Percentiles rank a stretch among this genome's conserved stretches.
Evolutionary conservation across 2,797 vertebrate species (phyloP).

Genomic region (Tenualosa thibaudeaui): DNA sequence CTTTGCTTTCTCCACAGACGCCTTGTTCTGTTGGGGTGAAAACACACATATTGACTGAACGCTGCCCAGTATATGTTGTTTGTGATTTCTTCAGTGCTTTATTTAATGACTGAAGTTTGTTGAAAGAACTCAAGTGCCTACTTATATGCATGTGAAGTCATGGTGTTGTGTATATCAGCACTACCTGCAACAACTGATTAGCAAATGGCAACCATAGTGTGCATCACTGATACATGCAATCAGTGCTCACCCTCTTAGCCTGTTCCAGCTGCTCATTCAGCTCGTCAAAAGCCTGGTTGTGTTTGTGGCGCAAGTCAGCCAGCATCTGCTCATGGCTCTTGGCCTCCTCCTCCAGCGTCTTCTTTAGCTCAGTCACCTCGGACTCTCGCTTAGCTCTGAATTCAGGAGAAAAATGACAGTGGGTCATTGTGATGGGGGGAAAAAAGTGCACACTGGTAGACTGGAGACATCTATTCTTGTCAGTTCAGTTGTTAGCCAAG

Average conservation of each 20-base stretch:
- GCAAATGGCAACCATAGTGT: not conserved
- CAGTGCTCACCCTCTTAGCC: slow-evolving; percentile 81
- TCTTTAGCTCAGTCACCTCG: slow-evolving; percentile 90
- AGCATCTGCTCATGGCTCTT: slow-evolving; percentile 87
- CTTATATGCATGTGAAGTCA: too few relatives aligned
- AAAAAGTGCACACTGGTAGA: too few relatives aligned
- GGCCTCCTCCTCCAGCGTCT: slow-evolving; percentile 88
- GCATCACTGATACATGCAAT: not conserved
- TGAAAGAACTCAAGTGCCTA: too few relatives aligned
- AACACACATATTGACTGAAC: not conserved
- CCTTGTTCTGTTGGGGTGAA: slow-evolving; percentile 79
- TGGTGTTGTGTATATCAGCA: too few relatives aligned
- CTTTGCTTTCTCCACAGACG: slow-evolving; percentile 90
- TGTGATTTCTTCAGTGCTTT: not conserved
- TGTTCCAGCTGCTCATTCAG: slow-evolving; percentile 94
- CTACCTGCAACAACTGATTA: too few relatives aligned
- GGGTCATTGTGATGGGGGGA: too few relatives aligned
- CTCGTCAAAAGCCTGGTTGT: slow-evolving; percentile 90
- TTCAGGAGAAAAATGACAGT: not conserved
- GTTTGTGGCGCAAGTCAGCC: slow-evolving; percentile 91
- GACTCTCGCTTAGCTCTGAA: slow-evolving; percentile 88
- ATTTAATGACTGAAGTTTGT: not conserved
- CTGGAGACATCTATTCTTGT: too few relatives aligned
- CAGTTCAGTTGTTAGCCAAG: too few relatives aligned
- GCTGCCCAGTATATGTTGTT: not conserved